Conservation (phyloP, 2,797 vertebrate species). For the Podargus strigoides region DNA sequence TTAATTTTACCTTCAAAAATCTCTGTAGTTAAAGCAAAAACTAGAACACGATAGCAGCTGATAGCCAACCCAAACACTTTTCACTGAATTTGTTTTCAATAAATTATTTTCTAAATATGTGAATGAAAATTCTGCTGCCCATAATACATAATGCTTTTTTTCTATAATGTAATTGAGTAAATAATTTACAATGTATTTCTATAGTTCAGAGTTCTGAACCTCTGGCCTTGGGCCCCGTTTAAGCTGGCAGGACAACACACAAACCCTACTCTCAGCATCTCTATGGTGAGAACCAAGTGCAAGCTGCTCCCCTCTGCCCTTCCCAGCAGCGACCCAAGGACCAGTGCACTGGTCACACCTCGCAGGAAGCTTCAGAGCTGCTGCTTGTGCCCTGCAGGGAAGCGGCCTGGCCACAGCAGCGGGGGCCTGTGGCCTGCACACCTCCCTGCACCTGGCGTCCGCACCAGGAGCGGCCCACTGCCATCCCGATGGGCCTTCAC, state of each 20-base stretch:
- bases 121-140: background rate
- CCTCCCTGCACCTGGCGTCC: fast-evolving
- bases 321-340: fast-evolving
- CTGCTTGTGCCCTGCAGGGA: background rate
- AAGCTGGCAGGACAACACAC: background rate
- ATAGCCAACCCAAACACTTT: background rate
- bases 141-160: fast-evolving
- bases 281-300: background rate
- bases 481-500: fast-evolving
- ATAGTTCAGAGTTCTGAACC: background rate
- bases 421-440: fast-evolving
- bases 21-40: background rate
- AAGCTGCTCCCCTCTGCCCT: background rate
- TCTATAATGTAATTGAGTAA: fast-evolving
- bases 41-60: background rate
- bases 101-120: background rate
- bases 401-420: background rate
- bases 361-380: background rate
- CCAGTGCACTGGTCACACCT: fast-evolving
- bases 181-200: background rate
- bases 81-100: background rate
- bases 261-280: no score
- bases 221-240: fast-evolving
- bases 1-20: background rate
- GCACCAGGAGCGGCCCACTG: fast-evolving